Percentiles rank a stretch among this genome's conserved stretches.
phyloP scores from a whole-genome alignment of 2,797 vertebrate genomes.

The Pangasius mekongensis region DNA sequence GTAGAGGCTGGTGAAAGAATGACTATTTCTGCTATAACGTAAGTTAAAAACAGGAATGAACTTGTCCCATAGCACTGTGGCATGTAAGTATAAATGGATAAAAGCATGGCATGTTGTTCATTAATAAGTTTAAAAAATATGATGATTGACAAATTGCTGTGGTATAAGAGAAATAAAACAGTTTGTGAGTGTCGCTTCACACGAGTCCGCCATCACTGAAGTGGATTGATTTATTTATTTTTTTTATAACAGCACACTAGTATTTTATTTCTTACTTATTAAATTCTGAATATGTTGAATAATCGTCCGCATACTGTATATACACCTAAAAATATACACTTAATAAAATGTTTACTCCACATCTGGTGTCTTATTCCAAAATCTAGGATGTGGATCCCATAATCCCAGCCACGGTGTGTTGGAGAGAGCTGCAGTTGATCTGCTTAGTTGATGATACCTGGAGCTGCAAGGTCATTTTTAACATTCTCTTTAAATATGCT shows the following conservation, averaged over 20 bases:
- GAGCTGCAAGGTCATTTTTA: neutral
- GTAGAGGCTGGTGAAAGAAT: neutral
- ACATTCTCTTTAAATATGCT: constrained; percentile 17
- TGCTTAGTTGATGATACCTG: constrained; percentile 15
- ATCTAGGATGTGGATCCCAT: neutral
- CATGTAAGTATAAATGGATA: neutral
- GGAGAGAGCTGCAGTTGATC: neutral
- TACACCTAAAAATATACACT: neutral
- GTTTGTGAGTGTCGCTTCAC: neutral
- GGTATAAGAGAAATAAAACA: neutral
- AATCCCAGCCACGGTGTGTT: neutral
- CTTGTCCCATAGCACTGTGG: neutral
- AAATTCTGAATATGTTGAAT: neutral
- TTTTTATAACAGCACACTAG: neutral
- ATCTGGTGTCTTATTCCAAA: neutral
- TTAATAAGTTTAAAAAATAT: neutral
- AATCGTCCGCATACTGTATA: neutral
- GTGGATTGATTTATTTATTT: neutral
- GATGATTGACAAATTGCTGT: neutral
- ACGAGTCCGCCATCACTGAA: too few relatives aligned
- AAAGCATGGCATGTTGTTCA: neutral
- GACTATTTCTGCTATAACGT: neutral
- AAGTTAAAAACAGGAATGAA: neutral
- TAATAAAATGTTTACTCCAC: neutral
- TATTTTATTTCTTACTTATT: neutral